Percentiles rank a stretch among this genome's conserved stretches.
Evolutionary conservation across 2,888 invertebrate species (phyloP).

Genomic region (Dioctria rufipes): DNA sequence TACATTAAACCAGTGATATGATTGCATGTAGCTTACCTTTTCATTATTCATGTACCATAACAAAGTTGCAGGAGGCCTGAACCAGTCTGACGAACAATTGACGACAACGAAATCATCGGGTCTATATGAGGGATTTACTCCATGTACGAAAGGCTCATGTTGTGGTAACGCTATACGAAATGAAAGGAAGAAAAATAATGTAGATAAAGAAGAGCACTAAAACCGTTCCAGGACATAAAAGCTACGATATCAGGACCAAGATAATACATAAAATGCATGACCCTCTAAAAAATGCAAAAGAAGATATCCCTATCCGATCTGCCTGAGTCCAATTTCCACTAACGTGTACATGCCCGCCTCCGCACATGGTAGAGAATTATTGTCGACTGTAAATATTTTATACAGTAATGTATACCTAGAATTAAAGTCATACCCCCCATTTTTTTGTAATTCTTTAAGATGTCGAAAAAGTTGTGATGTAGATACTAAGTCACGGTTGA

Average conservation of each 20-base stretch:
- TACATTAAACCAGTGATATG: not conserved
- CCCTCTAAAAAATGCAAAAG: conserved; percentile 12
- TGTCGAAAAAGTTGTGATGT: conserved; percentile 52
- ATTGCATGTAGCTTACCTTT: conserved; percentile 61
- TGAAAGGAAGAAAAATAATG: not conserved
- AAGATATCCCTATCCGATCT: not conserved
- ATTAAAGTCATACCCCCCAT: conserved; percentile 55
- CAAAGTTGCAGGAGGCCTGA: conserved; percentile 66
- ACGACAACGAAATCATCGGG: conserved; percentile 67
- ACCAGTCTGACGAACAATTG: conserved; percentile 68
- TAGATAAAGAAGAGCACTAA: not conserved
- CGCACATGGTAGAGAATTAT: conserved; percentile 51
- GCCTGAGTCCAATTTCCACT: not conserved
- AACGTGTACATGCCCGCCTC: not conserved
- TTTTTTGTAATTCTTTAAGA: conserved; percentile 51
- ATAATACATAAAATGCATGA: not conserved
- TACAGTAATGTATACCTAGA: conserved; percentile 31
- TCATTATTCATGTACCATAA: conserved; percentile 68
- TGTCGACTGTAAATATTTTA: conserved; percentile 56
- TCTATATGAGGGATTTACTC: conserved; percentile 66
- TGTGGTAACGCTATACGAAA: conserved; percentile 65
- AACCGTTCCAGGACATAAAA: not conserved
- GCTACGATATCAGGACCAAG: not conserved
- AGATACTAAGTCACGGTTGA: not conserved
- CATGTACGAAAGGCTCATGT: conserved; percentile 68